These are phyloP conservation scores for Helarctos malayanus DNA, from an alignment of 2,797 vertebrate genomes.

Conservation along the genomic window DNA sequence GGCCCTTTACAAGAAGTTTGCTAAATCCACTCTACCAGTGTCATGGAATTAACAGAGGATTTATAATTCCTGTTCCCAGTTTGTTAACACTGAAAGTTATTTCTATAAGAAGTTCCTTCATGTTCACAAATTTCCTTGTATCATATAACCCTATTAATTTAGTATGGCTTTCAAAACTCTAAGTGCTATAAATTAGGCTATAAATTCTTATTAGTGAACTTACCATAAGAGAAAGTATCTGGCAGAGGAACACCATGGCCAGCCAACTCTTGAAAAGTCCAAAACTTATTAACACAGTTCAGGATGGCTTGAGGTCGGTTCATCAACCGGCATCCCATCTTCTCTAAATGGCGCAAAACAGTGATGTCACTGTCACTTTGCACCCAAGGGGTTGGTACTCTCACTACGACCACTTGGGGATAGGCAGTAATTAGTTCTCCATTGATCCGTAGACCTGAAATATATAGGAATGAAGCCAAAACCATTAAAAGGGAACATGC, in stretches of 20 bases:
- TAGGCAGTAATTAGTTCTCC: constrained; percentile 91
- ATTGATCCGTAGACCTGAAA: constrained; percentile 90
- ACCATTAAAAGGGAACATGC: constrained; percentile 22
- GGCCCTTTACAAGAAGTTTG: not conserved
- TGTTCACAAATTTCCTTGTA: not conserved
- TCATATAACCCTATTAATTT: not conserved
- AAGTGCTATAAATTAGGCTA: not conserved
- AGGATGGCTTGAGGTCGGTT: constrained; percentile 92
- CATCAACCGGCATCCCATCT: constrained; percentile 92
- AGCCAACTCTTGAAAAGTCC: constrained; percentile 92
- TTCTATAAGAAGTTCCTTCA: not conserved
- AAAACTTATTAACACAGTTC: constrained; percentile 93
- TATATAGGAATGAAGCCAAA: constrained; percentile 56
- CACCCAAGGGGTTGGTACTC: constrained; percentile 93
- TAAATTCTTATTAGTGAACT: constrained; percentile 68
- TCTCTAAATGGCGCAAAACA: constrained; percentile 91
- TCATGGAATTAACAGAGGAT: not conserved
- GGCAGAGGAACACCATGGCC: constrained; percentile 92
- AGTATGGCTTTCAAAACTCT: constrained; percentile 35
- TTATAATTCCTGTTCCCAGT: not conserved
- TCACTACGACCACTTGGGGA: constrained; percentile 92
- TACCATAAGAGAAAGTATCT: constrained; percentile 93
- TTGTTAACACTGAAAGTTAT: constrained; percentile 32
- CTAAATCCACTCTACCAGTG: not conserved
- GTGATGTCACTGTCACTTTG: constrained; percentile 93